phyloP scores from a whole-genome alignment of 2,888 invertebrate genomes.

The Thelaira solivaga region DNA sequence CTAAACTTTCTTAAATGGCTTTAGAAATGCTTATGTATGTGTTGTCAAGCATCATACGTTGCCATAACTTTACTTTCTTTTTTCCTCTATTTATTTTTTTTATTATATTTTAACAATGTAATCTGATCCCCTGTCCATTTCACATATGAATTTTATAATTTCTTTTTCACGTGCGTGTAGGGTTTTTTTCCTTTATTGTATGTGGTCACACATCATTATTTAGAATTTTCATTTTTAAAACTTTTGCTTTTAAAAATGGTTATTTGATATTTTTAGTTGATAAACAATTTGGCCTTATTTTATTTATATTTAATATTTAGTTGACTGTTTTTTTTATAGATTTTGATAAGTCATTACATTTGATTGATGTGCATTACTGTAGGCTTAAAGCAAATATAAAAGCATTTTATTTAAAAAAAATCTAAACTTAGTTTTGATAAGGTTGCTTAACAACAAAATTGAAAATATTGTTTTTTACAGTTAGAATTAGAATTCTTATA shows the following conservation, averaged over 20 bases:
- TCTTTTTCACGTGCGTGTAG: conserved; percentile 32
- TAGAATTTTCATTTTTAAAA: conserved; percentile 46
- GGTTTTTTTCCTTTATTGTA: conserved; percentile 12
- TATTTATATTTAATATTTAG: conserved; percentile 11
- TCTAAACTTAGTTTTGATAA: conserved; percentile 8
- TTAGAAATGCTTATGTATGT: not conserved
- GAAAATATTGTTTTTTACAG: too few species aligned
- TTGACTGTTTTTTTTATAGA: too few species aligned
- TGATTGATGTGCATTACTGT: conserved; percentile 60
- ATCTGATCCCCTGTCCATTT: conserved; percentile 73
- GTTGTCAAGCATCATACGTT: conserved; percentile 46
- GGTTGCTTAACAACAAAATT: conserved; percentile 31
- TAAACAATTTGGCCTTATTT: conserved; percentile 66
- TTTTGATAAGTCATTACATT: conserved; percentile 62
- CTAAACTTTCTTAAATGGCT: conserved; percentile 37
- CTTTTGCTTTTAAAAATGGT: conserved; percentile 55
- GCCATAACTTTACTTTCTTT: conserved; percentile 26
- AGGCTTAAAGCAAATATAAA: conserved; percentile 8
- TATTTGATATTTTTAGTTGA: conserved; percentile 74
- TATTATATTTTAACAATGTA: conserved; percentile 68
- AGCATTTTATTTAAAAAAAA: not conserved
- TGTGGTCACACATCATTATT: conserved; percentile 63
- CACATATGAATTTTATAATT: conserved; percentile 54
- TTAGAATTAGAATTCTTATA: too few species aligned
- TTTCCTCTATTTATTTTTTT: not conserved